Evolutionary conservation across 2,113 vertebrate species (phyloP), one percentile per base, ranked within the genome.

Genomic region (Cololabis saira): DNA sequence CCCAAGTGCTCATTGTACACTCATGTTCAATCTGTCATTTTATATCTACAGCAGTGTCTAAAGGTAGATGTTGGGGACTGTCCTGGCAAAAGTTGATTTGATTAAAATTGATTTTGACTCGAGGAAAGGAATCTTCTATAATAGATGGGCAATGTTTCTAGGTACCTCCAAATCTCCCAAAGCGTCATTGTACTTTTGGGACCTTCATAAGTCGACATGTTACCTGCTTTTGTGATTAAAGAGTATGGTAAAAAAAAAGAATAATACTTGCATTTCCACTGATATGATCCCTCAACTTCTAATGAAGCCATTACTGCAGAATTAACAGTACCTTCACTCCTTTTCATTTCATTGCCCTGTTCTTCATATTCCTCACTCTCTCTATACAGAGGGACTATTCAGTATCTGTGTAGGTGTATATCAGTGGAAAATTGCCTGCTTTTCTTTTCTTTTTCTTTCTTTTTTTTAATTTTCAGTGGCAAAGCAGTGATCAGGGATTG

Each of bases 51-150:
- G n/a, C 60, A 12, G 1, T 75, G 69, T 65, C 67, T 74, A 52
- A 19, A 50, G 61, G 61, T 67, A 69, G 59, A 68, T 66, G 54
- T 69, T 53, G 47, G 49, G 58, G 48, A 24, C 41, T 58, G 78
- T 82, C 56, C 75, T 67, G 55, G 44, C 43, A 47, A 13, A 52
- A 24, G 47, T 67, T 75, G 52, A 37, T 83, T 90, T 89, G 89
- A 93, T 88, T 90, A 74, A 92, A 92, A 93, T 91, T 82, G 87
- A 91, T 92, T 92, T 89, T 74, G 73, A 75, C 72, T 88, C 60
- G 68, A 62, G 62, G 33, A 51, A 80, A 70, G 77, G 81, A 88
- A 80, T 76, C 74, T 65, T 71, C 41, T 71, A 61, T 84, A 88
- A 89, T 75, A 76, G 86, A 90, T 82, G 75, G 70, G 64, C 16